Conservation (phyloP, 2,113 vertebrate genomes). For the Piprites chloris region DNA sequence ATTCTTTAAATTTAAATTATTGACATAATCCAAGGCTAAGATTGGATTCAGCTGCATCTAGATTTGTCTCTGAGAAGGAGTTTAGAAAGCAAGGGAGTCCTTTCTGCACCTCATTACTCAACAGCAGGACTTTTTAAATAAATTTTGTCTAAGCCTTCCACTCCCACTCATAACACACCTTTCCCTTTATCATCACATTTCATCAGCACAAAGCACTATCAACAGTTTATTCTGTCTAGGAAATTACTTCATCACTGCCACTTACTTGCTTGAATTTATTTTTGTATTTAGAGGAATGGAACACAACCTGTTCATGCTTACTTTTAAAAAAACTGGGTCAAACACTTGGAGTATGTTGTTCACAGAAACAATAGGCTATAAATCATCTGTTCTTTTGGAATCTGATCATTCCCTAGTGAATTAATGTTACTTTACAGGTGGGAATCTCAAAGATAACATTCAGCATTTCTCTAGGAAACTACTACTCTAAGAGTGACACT, state of each 20-base stretch:
- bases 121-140: too few species aligned
- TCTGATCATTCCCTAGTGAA: neutral
- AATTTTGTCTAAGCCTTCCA: too few species aligned
- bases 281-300: neutral
- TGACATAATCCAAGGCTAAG: too few species aligned
- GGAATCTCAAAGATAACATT: neutral
- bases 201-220: neutral
- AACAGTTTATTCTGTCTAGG: neutral
- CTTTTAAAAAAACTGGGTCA: neutral
- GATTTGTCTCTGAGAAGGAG: too few species aligned
- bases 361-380: neutral
- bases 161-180: too few species aligned
- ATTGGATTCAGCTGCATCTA: too few species aligned
- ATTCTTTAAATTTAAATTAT: too few species aligned
- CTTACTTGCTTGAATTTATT: neutral
- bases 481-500: neutral
- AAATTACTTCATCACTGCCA: neutral
- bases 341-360: neutral
- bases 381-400: neutral
- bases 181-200: neutral
- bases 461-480: neutral
- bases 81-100: too few species aligned
- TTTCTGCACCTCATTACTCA: too few species aligned
- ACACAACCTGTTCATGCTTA: neutral
- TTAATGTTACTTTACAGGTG: neutral